Percentiles rank a stretch among this genome's conserved stretches.
Evolutionary conservation across 2,888 invertebrate species (phyloP).

Genomic region (Lithophane ornitopus): DNA sequence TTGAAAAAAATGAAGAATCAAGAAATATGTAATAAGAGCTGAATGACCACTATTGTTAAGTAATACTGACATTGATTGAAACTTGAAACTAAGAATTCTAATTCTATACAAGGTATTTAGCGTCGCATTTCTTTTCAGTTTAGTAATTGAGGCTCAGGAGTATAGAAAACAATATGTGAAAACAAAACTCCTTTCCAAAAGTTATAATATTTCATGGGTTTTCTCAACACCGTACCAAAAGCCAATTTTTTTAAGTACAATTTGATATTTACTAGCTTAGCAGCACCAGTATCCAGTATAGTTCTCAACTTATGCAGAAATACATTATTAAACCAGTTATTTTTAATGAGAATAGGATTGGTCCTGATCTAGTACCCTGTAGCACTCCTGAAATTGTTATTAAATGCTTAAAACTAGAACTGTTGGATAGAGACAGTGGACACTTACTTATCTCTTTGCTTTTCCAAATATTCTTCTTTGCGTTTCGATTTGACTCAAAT

Average conservation of each 20-base stretch:
- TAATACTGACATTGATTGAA: background rate
- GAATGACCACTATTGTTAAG: background rate
- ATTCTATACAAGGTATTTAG: background rate
- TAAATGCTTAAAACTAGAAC: background rate
- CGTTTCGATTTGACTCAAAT: background rate
- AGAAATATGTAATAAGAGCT: background rate
- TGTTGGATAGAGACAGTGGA: background rate
- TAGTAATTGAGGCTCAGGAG: background rate
- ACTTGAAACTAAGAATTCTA: conserved; percentile 6
- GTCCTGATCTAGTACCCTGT: background rate
- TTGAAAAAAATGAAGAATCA: background rate
- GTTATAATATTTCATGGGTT: background rate
- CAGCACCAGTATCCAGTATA: background rate
- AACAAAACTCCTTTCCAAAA: background rate
- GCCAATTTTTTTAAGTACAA: background rate
- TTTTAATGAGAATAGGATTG: background rate
- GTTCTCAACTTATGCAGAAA: background rate
- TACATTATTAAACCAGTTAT: background rate
- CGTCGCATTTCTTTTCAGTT: background rate
- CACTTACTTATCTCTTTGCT: background rate
- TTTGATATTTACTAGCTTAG: background rate
- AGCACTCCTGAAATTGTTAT: background rate
- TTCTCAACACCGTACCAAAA: background rate
- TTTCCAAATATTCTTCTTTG: background rate
- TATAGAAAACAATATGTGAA: background rate